Percentiles rank a stretch among this genome's conserved stretches.
Evolutionary conservation across 2,113 vertebrate genomes (phyloP).

Genomic region (Atlantisia rogersi): DNA sequence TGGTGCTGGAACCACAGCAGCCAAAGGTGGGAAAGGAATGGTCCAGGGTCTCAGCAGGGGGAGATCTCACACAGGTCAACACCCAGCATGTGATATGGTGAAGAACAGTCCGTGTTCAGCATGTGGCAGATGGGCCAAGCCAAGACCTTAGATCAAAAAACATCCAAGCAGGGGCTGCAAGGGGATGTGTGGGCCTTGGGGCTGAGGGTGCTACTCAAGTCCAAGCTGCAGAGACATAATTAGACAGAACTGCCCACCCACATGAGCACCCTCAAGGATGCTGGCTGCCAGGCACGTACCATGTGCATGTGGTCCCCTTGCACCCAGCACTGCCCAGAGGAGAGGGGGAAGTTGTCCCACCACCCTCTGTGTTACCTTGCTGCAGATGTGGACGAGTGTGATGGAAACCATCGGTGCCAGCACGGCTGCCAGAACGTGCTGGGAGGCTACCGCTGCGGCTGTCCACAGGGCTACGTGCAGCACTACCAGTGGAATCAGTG

Average conservation of each 20-base stretch:
- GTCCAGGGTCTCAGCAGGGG: background rate
- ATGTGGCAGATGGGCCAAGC: background rate
- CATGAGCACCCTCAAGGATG: background rate
- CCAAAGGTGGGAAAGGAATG: background rate
- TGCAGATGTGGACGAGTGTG: slow-evolving; percentile 91
- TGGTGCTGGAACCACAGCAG: background rate
- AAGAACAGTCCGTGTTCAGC: background rate
- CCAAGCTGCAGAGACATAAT: background rate
- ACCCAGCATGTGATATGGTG: background rate
- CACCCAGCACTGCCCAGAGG: background rate
- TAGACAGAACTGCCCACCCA: background rate
- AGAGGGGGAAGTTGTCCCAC: background rate
- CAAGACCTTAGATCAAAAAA: background rate
- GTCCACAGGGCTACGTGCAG: slow-evolving; percentile 92
- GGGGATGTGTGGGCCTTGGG: background rate
- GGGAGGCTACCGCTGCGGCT: slow-evolving; percentile 90
- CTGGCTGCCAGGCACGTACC: background rate
- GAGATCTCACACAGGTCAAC: background rate
- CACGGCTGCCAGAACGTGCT: slow-evolving; percentile 94
- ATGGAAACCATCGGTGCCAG: slow-evolving; percentile 88
- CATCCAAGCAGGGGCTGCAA: background rate
- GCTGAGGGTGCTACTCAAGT: fast-evolving
- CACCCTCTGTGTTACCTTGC: background rate
- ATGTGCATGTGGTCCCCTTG: background rate
- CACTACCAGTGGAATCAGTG: slow-evolving; percentile 98